Conservation (phyloP, 2,797 vertebrate species). For the Melanogrammus aeglefinus region DNA sequence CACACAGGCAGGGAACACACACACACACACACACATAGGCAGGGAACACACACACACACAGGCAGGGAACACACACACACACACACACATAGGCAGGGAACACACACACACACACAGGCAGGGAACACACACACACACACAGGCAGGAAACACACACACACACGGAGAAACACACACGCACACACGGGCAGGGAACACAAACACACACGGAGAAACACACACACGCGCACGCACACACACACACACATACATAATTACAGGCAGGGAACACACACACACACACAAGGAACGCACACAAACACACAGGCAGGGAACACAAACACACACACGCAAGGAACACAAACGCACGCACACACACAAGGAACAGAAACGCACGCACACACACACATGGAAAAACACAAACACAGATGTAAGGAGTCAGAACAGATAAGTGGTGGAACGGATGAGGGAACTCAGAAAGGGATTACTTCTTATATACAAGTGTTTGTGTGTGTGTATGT, state of each 20-base stretch:
- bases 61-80: not conserved
- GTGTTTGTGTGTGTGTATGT: not conserved
- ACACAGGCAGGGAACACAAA: not conserved
- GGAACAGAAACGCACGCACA: no score
- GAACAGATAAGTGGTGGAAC: not conserved
- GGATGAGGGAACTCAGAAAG: not conserved
- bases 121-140: not conserved
- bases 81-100: no score
- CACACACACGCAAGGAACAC: not conserved
- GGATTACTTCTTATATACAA: not conserved
- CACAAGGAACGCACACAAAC: not conserved
- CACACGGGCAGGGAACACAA: no score
- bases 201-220: no score
- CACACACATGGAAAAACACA: no score
- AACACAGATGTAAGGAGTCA: not conserved
- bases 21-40: slow-evolving; percentile 15
- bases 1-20: not conserved
- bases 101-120: no score
- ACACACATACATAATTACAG: slow-evolving; percentile 10
- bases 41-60: not conserved
- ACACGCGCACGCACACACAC: not conserved
- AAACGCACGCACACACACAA: not conserved
- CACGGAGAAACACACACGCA: no score
- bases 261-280: slow-evolving; percentile 13
- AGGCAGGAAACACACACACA: not conserved